phyloP scores from a whole-genome alignment of 1,140 invertebrate species.

The Ceratitis capitata region DNA sequence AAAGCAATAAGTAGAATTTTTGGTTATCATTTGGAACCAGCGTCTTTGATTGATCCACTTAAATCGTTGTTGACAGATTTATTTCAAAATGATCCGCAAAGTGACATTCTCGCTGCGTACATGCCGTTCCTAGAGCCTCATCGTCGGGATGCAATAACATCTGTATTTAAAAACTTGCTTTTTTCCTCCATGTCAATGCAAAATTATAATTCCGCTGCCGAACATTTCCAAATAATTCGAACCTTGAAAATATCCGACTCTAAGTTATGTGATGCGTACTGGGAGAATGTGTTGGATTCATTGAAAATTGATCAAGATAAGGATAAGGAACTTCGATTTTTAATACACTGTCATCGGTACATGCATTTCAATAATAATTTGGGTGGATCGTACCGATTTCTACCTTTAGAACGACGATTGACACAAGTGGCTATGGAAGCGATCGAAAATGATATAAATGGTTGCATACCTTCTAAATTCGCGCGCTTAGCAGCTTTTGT shows the following conservation, averaged over 20 bases:
- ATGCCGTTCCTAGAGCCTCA: slow-evolving; percentile 58
- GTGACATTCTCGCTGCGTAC: slow-evolving; percentile 53
- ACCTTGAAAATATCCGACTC: slow-evolving; percentile 65
- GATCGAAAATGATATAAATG: slow-evolving; percentile 59
- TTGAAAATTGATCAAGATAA: slow-evolving; percentile 49
- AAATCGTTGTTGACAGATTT: slow-evolving; percentile 47
- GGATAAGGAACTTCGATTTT: slow-evolving; percentile 56
- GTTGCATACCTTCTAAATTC: slow-evolving; percentile 63
- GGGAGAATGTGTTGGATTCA: slow-evolving; percentile 57
- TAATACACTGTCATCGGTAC: slow-evolving; percentile 66
- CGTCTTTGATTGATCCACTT: slow-evolving; percentile 46
- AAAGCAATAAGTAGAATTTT: slow-evolving; percentile 52
- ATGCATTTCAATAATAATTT: slow-evolving; percentile 69
- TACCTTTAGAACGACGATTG: slow-evolving; percentile 65
- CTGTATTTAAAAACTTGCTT: slow-evolving; percentile 56
- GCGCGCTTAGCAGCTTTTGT: slow-evolving; percentile 65
- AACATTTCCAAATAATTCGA: slow-evolving; percentile 64
- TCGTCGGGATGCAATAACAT: slow-evolving; percentile 57
- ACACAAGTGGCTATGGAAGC: slow-evolving; percentile 61
- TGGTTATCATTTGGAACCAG: slow-evolving; percentile 59
- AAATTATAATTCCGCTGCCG: slow-evolving; percentile 44
- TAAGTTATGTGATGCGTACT: slow-evolving; percentile 64
- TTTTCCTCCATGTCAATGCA: slow-evolving; percentile 47
- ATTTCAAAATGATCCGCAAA: slow-evolving; percentile 40
- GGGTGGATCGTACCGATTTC: slow-evolving; percentile 65